Percentiles rank a stretch among this genome's conserved stretches.
Evolutionary conservation across 2,888 invertebrate species (phyloP).

Genomic region (Antitype chi): DNA sequence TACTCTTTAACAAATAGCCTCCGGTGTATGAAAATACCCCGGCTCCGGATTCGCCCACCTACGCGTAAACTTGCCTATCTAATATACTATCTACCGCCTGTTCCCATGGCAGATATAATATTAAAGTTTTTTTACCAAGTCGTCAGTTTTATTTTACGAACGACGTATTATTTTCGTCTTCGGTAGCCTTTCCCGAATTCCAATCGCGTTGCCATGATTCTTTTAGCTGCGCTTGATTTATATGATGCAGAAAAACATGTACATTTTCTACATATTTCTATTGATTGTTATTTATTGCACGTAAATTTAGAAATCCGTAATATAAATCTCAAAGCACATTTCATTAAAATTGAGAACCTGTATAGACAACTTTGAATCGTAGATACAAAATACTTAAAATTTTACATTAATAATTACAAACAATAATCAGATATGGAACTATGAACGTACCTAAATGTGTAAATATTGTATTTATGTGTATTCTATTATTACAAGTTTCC

Average conservation of each 20-base stretch:
- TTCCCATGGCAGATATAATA: slow-evolving; percentile 72
- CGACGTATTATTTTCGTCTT: slow-evolving; percentile 56
- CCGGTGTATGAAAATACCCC: slow-evolving; percentile 76
- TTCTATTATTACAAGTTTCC: slow-evolving; percentile 38
- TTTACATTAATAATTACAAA: slow-evolving; percentile 24
- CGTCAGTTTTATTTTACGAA: slow-evolving; percentile 64
- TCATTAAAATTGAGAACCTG: slow-evolving; percentile 18
- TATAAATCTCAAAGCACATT: slow-evolving; percentile 19
- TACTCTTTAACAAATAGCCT: slow-evolving; percentile 65
- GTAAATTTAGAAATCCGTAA: slow-evolving; percentile 21
- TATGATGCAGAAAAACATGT: slow-evolving; percentile 55
- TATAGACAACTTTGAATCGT: slow-evolving; percentile 4
- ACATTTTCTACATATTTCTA: slow-evolving; percentile 40
- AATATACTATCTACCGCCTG: slow-evolving; percentile 71
- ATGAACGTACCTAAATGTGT: neutral
- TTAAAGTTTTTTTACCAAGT: slow-evolving; percentile 61
- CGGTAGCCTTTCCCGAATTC: slow-evolving; percentile 58
- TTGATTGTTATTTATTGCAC: slow-evolving; percentile 42
- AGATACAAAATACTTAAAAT: slow-evolving; percentile 42
- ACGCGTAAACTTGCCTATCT: slow-evolving; percentile 72
- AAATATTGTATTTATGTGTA: slow-evolving; percentile 1
- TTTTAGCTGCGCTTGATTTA: slow-evolving; percentile 57
- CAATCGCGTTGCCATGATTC: slow-evolving; percentile 49
- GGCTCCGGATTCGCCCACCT: slow-evolving; percentile 78
- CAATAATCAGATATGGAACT: slow-evolving; percentile 8